Base-by-base conservation (phyloP, 2,113 vertebrate species). In the Gymnocephalus cernua region DNA sequence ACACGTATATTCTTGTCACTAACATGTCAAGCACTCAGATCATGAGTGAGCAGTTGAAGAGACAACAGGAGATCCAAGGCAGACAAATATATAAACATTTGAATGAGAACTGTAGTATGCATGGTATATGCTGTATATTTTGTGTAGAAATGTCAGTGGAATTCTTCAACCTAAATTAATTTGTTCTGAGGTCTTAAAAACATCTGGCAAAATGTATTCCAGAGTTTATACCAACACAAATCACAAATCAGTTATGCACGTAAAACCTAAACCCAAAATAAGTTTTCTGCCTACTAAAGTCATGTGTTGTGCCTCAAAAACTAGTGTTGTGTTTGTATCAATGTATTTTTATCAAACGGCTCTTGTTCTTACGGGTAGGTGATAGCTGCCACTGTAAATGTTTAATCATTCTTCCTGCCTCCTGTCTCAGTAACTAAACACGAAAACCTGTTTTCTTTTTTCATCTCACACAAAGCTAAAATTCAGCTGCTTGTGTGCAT, bases 371-470 rank as follows among this genome's bases (percentile, higher is more conserved):
- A 50, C 61, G 72, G 81, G 71, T 68, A 82, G 70, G 69, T 82
- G 83, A 89, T 80, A 68, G 27, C 73, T 66, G 32, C 70, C 64
- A 77, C 61, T 82, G 82, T 87, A 84, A 91, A 89, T 82, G 83
- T 93, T 92, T 91, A 81, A 86, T 86, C 77, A 87, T 79, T 83
- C 64, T 50, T 61, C 45, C 54, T 87, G 77, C 47, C 78, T 86
- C 25, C 73, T 76, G 13, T 73, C 65, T 77, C 59, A 72, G 12
- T 71, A 56, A 72, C 80, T 27, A 85, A 62, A 61, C 66, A 50
- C 38, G 35, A 72, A 80, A 73, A 78, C 51, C 7, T 45, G 1
- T 74, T 65, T 76, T 81, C 12, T 75, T 83, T 81, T 79, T 81
- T 50, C 56, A 3, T 62, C 56, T 77, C 32, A 57, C 47, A 81